phyloP scores from a whole-genome alignment of 2,113 vertebrate genomes.

The Catagonus wagneri region DNA sequence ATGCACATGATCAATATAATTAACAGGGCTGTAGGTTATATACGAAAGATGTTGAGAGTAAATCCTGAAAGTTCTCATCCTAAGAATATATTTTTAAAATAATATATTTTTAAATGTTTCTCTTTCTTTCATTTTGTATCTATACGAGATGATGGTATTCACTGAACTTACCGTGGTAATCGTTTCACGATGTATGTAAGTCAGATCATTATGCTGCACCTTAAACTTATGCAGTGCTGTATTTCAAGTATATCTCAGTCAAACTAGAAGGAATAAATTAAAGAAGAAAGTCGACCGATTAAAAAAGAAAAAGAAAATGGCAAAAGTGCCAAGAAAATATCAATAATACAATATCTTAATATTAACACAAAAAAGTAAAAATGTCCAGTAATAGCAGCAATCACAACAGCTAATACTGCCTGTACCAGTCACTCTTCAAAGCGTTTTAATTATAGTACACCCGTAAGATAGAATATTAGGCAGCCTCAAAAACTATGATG shows the following conservation, averaged over 20 bases:
- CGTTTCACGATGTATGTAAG: neutral
- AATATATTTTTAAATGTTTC: too few species aligned
- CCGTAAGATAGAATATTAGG: neutral
- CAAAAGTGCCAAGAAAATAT: neutral
- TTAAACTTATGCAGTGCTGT: neutral
- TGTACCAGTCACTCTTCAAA: neutral
- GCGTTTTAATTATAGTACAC: neutral
- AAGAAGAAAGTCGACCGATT: neutral
- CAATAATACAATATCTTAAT: neutral
- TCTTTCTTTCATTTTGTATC: neutral
- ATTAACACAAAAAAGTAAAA: neutral
- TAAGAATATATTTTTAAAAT: neutral
- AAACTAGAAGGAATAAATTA: neutral
- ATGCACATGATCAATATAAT: neutral
- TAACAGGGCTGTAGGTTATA: neutral
- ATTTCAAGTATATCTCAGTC: neutral
- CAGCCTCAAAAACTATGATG: neutral
- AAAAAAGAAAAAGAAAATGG: neutral
- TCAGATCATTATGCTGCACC: neutral
- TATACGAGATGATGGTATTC: neutral
- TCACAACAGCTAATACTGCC: neutral
- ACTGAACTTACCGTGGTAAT: neutral
- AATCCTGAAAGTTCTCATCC: neutral
- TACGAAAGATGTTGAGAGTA: neutral
- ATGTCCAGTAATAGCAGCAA: neutral